A percentile compares a stretch with the other conserved stretches of the same genome.
These are phyloP conservation scores for Pycnomerus fuliginosus DNA, from an alignment of 2,888 invertebrate genomes.

Conservation along the genomic window DNA sequence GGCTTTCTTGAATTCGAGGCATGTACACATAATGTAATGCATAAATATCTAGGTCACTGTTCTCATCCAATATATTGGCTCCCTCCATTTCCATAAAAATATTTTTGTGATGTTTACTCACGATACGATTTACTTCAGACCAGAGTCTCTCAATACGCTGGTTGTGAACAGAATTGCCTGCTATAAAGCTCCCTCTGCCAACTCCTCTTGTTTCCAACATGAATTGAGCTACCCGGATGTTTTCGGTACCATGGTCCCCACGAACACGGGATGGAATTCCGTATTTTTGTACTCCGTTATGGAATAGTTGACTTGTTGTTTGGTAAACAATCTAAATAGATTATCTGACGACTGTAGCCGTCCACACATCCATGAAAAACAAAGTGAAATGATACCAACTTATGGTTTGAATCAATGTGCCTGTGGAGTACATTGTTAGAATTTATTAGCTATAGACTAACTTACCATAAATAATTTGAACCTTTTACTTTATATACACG, in stretches of 20 bases:
- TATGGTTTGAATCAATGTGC: constrained; percentile 8
- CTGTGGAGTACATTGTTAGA: no score
- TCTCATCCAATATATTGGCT: background rate
- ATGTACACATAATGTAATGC: background rate
- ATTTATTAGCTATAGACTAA: no score
- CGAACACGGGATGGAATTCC: constrained; percentile 2
- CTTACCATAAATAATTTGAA: no score
- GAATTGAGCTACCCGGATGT: background rate
- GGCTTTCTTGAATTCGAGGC: background rate
- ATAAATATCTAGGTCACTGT: background rate
- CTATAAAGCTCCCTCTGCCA: constrained; percentile 1
- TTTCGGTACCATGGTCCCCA: constrained; percentile 4
- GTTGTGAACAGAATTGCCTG: constrained; percentile 1
- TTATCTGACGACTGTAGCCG: constrained; percentile 4
- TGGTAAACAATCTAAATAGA: constrained; percentile 1
- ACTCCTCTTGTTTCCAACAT: background rate
- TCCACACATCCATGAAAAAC: constrained; percentile 3
- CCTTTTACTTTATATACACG: no score
- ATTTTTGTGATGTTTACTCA: constrained; percentile 1
- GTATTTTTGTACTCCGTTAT: constrained; percentile 1
- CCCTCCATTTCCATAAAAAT: background rate
- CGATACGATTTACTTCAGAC: constrained; percentile 5
- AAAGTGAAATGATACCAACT: constrained; percentile 1
- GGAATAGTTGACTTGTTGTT: constrained; percentile 1
- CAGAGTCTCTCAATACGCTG: constrained; percentile 5